Conservation (phyloP, 1,140 invertebrate genomes). For the Elysia chlorotica region DNA sequence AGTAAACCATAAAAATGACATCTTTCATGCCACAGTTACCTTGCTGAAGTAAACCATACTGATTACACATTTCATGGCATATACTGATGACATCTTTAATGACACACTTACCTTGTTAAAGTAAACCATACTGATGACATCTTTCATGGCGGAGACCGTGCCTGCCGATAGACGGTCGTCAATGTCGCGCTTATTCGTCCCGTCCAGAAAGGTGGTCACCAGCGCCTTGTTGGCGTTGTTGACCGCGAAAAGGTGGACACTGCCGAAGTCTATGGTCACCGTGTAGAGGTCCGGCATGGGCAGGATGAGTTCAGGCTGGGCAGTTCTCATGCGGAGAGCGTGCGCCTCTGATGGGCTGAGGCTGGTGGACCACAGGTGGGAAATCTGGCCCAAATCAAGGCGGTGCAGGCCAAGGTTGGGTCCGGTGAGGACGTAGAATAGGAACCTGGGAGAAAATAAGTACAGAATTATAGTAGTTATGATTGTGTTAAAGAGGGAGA, state of each 20-base stretch:
- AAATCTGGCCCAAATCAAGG: conserved; percentile 77
- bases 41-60: no score
- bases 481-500: background rate
- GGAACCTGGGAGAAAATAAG: conserved; percentile 66
- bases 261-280: conserved; percentile 80
- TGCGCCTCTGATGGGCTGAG: background rate
- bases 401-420: conserved; percentile 74
- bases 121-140: background rate
- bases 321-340: no score
- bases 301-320: conserved; percentile 63
- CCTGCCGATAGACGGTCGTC: no score
- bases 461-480: background rate
- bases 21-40: no score
- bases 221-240: conserved; percentile 73
- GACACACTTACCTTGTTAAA: background rate
- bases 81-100: no score
- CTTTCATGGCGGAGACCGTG: conserved; percentile 63
- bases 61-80: no score
- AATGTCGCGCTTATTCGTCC: conserved; percentile 75
- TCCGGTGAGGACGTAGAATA: conserved; percentile 78
- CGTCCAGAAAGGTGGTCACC: conserved; percentile 79
- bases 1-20: no score
- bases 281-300: conserved; percentile 70
- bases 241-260: conserved; percentile 80
- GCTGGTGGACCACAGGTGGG: conserved; percentile 65